phyloP scores from a whole-genome alignment of 1,140 invertebrate species.

The Pollicipes pollicipes region DNA sequence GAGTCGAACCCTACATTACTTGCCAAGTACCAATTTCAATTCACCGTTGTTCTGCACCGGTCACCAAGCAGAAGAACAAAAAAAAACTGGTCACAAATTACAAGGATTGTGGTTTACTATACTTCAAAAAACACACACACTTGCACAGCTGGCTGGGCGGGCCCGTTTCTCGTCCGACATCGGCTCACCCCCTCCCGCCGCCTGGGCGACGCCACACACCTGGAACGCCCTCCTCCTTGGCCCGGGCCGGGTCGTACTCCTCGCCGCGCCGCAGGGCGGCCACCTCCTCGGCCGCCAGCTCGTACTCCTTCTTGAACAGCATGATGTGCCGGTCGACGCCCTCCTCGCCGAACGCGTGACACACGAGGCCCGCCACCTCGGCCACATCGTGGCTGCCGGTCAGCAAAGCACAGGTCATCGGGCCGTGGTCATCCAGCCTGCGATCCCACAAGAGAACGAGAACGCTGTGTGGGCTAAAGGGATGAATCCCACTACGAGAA shows the following conservation, averaged over 20 bases:
- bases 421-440: no score
- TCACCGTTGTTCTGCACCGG: no score
- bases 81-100: no score
- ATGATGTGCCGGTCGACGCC: slow-evolving; percentile 34
- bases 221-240: slow-evolving; percentile 25
- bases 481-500: no score
- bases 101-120: not conserved
- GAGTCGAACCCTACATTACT: no score
- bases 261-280: slow-evolving; percentile 29
- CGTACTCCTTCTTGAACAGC: slow-evolving; percentile 23
- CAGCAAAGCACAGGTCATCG: no score
- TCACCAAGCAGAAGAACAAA: no score
- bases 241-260: slow-evolving; percentile 33
- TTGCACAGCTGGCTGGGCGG: not conserved
- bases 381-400: slow-evolving; percentile 58
- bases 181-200: no score
- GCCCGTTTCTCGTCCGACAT: not conserved
- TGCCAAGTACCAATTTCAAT: no score
- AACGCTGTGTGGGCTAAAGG: no score
- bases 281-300: slow-evolving; percentile 29
- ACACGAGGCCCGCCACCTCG: slow-evolving; percentile 41
- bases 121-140: slow-evolving; percentile 4
- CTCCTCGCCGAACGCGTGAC: slow-evolving; percentile 30
- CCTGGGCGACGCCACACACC: slow-evolving; percentile 8
- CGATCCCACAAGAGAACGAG: no score